Evolutionary conservation across 2,797 vertebrate species (phyloP).

Genomic region (Pseudomugil gertrudae): DNA sequence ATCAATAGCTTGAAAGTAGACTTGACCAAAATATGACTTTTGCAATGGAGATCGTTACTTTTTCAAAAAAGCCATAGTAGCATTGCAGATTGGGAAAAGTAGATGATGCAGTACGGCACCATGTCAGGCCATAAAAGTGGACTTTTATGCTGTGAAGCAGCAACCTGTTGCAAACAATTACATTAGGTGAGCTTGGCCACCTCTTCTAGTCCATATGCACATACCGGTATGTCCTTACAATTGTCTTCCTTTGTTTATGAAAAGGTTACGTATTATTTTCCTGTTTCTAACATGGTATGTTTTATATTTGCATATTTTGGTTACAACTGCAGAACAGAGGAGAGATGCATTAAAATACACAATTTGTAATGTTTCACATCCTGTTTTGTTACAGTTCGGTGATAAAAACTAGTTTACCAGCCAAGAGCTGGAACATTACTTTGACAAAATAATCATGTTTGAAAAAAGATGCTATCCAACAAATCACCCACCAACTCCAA

Average conservation of each 20-base stretch:
- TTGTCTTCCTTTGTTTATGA: constrained; percentile 49
- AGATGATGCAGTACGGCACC: constrained; percentile 21
- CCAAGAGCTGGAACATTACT: neutral
- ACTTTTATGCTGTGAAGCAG: constrained; percentile 33
- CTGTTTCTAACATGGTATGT: constrained; percentile 10
- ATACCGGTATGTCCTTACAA: constrained; percentile 48
- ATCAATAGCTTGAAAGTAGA: constrained; percentile 63
- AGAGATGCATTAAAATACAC: neutral
- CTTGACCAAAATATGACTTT: constrained; percentile 32
- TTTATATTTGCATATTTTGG: neutral
- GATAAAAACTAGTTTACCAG: neutral
- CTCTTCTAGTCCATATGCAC: constrained; percentile 58
- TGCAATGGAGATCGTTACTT: constrained; percentile 15
- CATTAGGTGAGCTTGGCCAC: constrained; percentile 56
- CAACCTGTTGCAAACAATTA: constrained; percentile 64
- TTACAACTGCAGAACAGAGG: neutral
- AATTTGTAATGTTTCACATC: neutral
- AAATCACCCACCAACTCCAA: neutral
- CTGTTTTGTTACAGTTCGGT: neutral
- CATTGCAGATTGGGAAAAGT: constrained; percentile 20
- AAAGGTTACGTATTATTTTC: constrained; percentile 35
- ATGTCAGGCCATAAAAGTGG: constrained; percentile 29
- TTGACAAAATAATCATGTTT: neutral
- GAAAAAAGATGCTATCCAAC: neutral
- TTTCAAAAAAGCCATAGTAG: constrained; percentile 13